Conservation (phyloP, 2,113 vertebrate genomes). For the Scomber colias region DNA sequence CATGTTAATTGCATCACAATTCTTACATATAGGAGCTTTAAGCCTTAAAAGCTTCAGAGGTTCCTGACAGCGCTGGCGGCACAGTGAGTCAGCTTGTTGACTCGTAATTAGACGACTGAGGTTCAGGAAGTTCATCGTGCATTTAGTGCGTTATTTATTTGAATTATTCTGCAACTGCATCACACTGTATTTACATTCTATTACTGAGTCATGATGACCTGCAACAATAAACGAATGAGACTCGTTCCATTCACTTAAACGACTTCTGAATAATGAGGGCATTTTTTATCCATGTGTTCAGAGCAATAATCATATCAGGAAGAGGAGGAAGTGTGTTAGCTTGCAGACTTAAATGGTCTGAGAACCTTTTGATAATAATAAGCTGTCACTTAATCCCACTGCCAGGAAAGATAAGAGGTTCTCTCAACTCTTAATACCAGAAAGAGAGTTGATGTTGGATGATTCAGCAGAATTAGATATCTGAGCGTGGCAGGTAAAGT, state of each 20-base stretch:
- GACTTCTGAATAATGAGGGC: not conserved
- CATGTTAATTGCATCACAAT: too few relatives aligned
- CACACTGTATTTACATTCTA: not conserved
- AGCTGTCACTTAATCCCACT: too few relatives aligned
- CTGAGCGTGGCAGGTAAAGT: too few relatives aligned
- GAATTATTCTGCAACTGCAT: not conserved
- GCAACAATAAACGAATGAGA: not conserved
- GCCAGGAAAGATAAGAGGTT: too few relatives aligned
- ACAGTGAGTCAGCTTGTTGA: constrained; percentile 14
- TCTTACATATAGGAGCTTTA: not conserved
- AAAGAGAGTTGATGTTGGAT: too few relatives aligned
- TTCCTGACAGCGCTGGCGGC: not conserved
- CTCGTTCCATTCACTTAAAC: not conserved
- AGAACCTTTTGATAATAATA: not conserved
- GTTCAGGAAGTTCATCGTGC: constrained; percentile 21
- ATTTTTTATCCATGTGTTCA: not conserved
- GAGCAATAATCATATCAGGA: not conserved
- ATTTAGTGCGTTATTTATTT: not conserved
- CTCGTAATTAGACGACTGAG: constrained; percentile 32
- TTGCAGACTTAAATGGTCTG: not conserved
- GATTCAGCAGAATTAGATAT: too few relatives aligned
- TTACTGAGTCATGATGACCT: not conserved
- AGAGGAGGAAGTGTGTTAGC: not conserved
- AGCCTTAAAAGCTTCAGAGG: not conserved
- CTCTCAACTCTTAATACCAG: too few relatives aligned